Evolutionary conservation across 2,113 vertebrate genomes (phyloP), one percentile per base, ranked within the genome.

Genomic region (Microcebus jonahi): DNA sequence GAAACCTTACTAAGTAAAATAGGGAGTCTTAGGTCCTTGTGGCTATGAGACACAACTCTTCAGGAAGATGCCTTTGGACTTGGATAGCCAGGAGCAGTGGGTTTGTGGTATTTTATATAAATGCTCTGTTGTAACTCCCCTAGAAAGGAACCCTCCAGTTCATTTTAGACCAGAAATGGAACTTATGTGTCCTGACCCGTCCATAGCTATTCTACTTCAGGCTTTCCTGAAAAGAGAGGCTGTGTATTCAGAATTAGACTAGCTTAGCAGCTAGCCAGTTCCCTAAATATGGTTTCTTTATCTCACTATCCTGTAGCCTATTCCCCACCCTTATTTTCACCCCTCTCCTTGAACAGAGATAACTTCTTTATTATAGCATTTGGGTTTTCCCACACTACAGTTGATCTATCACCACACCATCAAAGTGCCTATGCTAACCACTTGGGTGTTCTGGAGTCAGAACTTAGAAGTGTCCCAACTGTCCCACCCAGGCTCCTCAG

Each of bases 381-480:
- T 96, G 86, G 36, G 23, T 91, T 97, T 86, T 94, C 94, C 77
- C 88, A 96, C 63, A 36, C 63, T 88, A 25, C 11, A 95, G 65
- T 92, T 91, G 29, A 68, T 96, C 93, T 88, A 0, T 88, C 31
- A 71, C 68, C n/a, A 48, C 61, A 59, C 68, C 91, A 61, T 94
- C 82, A 89, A 77, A 92, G 93, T 93, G 91, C 77, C 73, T 92
- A 5, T 93, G 86, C 91, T 96, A 87, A 86, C 95, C 96, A 97
- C 95, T 96, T 98, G 97, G 92, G 96, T 97, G 96, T 98, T 97
- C 98, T 95, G 90, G 59, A 97, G 85, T 97, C 86, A 98, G 79
- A 94, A 76, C 48, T 92, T 91, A 96, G 39, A 81, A 95, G 94
- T 95, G 67, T 73, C 97, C 94, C 97, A 70, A 25, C 68, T 67